Evolutionary conservation across 2,113 vertebrate species (phyloP).

Genomic region (Myotis brandtii): DNA sequence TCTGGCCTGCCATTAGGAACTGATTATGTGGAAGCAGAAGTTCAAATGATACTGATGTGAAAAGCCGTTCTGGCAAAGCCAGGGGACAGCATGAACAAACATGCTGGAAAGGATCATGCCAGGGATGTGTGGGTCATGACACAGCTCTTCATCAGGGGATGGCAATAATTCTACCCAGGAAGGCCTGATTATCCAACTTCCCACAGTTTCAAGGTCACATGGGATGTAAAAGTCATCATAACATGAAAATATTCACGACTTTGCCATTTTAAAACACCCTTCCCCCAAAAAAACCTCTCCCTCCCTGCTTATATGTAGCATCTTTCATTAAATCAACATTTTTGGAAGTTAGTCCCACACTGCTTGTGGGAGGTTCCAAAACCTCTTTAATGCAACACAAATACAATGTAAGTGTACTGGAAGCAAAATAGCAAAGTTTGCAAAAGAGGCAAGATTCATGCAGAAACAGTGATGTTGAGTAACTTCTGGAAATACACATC

Average conservation of each 20-base stretch:
- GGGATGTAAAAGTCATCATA: constrained; percentile 21
- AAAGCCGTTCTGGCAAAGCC: constrained; percentile 2
- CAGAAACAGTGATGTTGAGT: background rate
- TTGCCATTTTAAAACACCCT: background rate
- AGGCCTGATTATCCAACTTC: background rate
- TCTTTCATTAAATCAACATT: constrained; percentile 22
- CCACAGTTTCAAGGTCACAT: background rate
- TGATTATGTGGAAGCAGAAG: background rate
- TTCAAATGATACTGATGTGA: constrained; percentile 16
- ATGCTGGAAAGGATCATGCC: background rate
- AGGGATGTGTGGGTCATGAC: background rate
- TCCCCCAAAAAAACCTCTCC: background rate
- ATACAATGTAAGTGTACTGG: background rate
- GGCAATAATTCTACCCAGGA: background rate
- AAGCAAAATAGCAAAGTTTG: constrained; percentile 18
- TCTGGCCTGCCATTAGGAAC: background rate
- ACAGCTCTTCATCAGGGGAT: background rate
- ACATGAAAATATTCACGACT: constrained; percentile 39
- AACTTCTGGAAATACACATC: background rate
- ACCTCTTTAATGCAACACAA: background rate
- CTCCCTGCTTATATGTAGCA: background rate
- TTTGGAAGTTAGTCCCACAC: background rate
- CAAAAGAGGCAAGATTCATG: background rate
- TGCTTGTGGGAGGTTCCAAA: constrained; percentile 10
- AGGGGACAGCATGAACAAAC: background rate